These are phyloP conservation scores for Trogon melanurus DNA, from an alignment of 2,113 vertebrate species.

Conservation along the genomic window DNA sequence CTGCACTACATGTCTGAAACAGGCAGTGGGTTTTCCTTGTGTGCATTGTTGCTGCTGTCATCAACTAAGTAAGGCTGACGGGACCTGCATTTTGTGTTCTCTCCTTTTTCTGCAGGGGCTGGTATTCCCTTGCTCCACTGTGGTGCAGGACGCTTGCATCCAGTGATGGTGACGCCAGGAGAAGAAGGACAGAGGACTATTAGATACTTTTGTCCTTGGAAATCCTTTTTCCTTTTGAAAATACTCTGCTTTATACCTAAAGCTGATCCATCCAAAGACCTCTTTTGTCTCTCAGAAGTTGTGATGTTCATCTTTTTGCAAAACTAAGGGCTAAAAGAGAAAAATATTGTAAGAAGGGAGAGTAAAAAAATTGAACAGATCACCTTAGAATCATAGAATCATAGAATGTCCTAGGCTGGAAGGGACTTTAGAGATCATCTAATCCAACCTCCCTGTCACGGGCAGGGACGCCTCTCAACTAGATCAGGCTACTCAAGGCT, in stretches of 20 bases:
- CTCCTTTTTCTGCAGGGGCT: not conserved
- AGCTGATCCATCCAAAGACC: not conserved
- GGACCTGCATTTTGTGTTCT: not conserved
- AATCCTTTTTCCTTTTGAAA: not conserved
- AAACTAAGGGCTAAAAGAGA: not conserved
- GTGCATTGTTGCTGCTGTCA: not conserved
- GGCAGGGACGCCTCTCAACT: no score
- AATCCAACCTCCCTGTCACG: no score
- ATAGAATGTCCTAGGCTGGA: no score
- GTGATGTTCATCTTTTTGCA: not conserved
- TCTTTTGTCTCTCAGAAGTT: not conserved
- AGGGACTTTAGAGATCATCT: no score
- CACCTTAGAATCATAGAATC: not conserved
- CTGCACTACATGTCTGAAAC: not conserved
- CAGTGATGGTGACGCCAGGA: not conserved
- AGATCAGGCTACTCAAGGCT: no score
- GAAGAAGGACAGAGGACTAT: not conserved
- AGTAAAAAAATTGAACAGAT: not conserved
- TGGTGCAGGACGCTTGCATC: not conserved
- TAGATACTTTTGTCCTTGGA: not conserved
- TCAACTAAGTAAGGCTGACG: not conserved
- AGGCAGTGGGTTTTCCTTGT: not conserved
- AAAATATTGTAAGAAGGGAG: not conserved
- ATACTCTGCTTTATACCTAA: not conserved
- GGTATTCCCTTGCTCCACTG: accelerated